These are phyloP conservation scores for Metaphire vulgaris DNA, from an alignment of 1,140 invertebrate species.

Conservation along the genomic window DNA sequence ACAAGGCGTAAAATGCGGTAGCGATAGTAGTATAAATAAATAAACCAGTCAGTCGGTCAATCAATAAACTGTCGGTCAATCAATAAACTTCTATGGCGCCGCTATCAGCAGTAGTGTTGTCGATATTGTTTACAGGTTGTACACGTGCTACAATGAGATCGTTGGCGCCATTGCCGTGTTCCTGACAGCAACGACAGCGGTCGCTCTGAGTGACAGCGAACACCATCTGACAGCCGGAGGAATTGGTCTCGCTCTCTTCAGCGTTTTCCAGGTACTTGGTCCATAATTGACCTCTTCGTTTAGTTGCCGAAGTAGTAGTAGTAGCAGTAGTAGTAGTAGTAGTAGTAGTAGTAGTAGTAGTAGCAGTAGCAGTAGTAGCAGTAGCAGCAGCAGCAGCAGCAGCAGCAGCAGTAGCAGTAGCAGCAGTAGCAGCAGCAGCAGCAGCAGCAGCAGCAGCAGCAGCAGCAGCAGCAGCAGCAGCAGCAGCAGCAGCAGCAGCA, in stretches of 20 bases:
- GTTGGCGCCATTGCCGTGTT: slow-evolving; percentile 11
- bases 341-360: background rate
- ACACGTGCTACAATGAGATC: slow-evolving; percentile 14
- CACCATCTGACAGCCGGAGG: background rate
- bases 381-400: too few species aligned
- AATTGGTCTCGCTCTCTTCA: slow-evolving; percentile 11
- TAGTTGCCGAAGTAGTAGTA: background rate
- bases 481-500: too few species aligned
- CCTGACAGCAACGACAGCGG: background rate
- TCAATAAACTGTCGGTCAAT: too few species aligned
- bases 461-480: too few species aligned
- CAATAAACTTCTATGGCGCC: too few species aligned
- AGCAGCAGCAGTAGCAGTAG: too few species aligned
- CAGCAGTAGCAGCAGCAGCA: too few species aligned
- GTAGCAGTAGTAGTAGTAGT: background rate
- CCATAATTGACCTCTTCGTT: background rate
- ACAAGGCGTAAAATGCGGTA: too few species aligned
- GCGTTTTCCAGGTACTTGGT: slow-evolving; percentile 10
- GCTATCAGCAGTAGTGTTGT: too few species aligned
- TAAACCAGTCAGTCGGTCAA: too few species aligned
- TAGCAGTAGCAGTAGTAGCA: background rate
- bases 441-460: too few species aligned
- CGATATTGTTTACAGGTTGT: slow-evolving; percentile 68
- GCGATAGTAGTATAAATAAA: too few species aligned
- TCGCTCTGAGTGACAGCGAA: background rate